Evolutionary conservation across 2,113 vertebrate species (phyloP).

Genomic region (Cynopterus brachyotis): DNA sequence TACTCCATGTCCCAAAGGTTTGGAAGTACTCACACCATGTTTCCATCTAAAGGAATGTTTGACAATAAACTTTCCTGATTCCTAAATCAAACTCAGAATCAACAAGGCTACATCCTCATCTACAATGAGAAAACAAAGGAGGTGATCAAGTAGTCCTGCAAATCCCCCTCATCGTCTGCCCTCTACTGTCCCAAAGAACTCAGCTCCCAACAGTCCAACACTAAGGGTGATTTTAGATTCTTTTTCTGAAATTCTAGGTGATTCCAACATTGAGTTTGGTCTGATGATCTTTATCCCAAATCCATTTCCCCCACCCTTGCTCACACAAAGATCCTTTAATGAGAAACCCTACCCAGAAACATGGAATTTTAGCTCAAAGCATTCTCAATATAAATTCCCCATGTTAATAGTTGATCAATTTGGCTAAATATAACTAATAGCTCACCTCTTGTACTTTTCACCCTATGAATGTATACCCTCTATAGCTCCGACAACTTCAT

Average conservation of each 20-base stretch:
- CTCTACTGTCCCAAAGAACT: background rate
- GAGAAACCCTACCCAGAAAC: background rate
- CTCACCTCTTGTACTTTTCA: background rate
- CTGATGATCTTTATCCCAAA: background rate
- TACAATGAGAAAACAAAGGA: background rate
- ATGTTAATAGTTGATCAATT: background rate
- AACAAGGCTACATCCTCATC: background rate
- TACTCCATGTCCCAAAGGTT: background rate
- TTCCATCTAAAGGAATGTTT: background rate
- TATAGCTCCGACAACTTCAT: background rate
- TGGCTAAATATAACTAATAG: background rate
- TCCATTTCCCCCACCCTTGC: background rate
- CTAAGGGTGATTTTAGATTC: background rate
- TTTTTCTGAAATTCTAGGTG: slow-evolving; percentile 9
- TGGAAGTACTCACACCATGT: background rate
- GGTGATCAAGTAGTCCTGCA: background rate
- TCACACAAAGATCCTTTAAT: background rate
- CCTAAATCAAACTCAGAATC: background rate
- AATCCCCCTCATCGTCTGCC: background rate
- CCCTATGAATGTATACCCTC: background rate
- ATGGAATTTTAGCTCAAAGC: background rate
- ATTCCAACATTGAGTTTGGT: background rate
- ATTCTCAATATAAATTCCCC: background rate
- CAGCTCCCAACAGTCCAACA: background rate
- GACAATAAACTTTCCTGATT: background rate